These are phyloP conservation scores for Casuarius casuarius DNA, from an alignment of 2,113 vertebrate genomes.

Conservation along the genomic window DNA sequence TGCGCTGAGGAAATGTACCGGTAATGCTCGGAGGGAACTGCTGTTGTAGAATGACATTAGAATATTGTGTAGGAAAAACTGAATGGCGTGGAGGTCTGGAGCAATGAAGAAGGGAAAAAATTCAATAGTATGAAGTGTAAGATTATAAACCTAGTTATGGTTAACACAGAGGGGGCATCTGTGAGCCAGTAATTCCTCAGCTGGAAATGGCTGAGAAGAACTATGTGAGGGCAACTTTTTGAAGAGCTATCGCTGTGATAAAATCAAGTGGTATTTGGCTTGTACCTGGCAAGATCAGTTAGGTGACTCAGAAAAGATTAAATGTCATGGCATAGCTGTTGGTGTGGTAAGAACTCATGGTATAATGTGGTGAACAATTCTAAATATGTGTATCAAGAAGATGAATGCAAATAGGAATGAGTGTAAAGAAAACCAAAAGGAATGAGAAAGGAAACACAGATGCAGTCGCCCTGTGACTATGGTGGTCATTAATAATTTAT, in stretches of 20 bases:
- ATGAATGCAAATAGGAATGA: neutral
- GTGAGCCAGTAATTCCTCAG: neutral
- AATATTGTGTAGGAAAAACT: rapidly evolving
- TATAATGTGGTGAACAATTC: neutral
- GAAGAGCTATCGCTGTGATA: neutral
- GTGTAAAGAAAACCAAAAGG: neutral
- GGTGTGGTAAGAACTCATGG: neutral
- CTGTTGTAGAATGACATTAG: neutral
- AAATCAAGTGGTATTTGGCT: neutral
- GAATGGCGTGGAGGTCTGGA: neutral
- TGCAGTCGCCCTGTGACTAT: neutral
- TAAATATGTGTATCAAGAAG: neutral
- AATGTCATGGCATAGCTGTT: neutral
- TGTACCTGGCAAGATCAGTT: neutral
- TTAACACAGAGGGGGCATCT: rapidly evolving
- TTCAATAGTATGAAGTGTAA: neutral
- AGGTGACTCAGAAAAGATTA: neutral
- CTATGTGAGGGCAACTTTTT: neutral
- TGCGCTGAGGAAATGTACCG: neutral
- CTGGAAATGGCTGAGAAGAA: neutral
- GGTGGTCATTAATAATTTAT: neutral
- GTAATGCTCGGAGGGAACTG: neutral
- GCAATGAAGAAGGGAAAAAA: neutral
- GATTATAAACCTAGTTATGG: neutral
- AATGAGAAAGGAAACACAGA: too few species aligned